Conservation (phyloP, 2,797 vertebrate genomes). For the Arrhamphus sclerolepis region DNA sequence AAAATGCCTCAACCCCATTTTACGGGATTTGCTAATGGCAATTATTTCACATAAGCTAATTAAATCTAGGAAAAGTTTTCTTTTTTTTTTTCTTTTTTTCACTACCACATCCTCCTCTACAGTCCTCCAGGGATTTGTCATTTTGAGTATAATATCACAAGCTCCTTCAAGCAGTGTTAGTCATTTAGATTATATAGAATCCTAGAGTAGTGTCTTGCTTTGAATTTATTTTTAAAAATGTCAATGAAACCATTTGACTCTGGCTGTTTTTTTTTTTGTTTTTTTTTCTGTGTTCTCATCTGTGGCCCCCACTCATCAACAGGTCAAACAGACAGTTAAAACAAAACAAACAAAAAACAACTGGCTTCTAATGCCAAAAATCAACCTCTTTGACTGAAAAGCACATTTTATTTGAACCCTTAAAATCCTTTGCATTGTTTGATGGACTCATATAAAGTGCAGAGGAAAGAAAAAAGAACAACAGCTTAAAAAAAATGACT, state of each 20-base stretch:
- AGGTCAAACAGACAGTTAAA: constrained; percentile 19
- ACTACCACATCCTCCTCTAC: constrained; percentile 37
- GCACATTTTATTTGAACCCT: constrained; percentile 40
- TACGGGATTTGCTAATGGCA: constrained; percentile 80
- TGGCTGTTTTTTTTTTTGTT: background rate
- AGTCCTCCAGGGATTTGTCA: constrained; percentile 66
- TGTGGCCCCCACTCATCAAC: constrained; percentile 1
- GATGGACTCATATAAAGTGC: constrained; percentile 72
- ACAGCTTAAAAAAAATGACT: constrained; percentile 69
- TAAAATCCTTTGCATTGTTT: constrained; percentile 64
- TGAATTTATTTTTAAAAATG: constrained; percentile 52
- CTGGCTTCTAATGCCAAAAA: background rate
- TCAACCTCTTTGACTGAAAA: constrained; percentile 44
- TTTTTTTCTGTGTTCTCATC: background rate
- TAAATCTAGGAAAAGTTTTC: constrained; percentile 78
- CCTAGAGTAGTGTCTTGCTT: constrained; percentile 40
- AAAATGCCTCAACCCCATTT: constrained; percentile 75
- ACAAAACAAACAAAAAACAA: constrained; percentile 5
- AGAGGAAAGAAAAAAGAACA: constrained; percentile 61
- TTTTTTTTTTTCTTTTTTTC: constrained; percentile 30
- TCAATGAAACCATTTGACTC: constrained; percentile 27
- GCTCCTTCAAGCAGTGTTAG: constrained; percentile 69
- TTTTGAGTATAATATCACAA: constrained; percentile 63
- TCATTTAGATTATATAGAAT: constrained; percentile 55
- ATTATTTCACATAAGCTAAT: constrained; percentile 85